Evolutionary conservation across 2,113 vertebrate genomes (phyloP).

Genomic region (Vulpes ferrilata): DNA sequence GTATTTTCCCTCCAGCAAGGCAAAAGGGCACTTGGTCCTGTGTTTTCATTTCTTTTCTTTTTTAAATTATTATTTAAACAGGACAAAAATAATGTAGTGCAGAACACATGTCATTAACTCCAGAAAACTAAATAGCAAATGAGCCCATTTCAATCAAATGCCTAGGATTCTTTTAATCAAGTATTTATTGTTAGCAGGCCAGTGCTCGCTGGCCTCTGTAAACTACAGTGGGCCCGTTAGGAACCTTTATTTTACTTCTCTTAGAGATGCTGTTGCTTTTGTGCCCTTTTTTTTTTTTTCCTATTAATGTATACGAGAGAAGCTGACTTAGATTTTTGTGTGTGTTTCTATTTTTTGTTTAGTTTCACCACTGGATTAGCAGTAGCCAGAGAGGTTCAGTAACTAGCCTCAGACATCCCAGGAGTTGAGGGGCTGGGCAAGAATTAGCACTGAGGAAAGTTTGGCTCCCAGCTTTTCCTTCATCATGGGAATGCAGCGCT

Average conservation of each 20-base stretch:
- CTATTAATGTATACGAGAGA: conserved; percentile 70
- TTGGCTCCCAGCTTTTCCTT: conserved; percentile 20
- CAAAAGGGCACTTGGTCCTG: conserved; percentile 65
- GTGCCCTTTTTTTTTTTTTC: neutral
- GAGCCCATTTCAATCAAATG: conserved; percentile 54
- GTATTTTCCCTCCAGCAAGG: conserved; percentile 65
- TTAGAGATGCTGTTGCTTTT: conserved; percentile 30
- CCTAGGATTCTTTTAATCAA: conserved; percentile 70
- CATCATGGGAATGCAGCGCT: conserved; percentile 5
- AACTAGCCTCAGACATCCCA: conserved; percentile 8
- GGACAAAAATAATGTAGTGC: conserved; percentile 70
- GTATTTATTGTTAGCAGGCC: conserved; percentile 67
- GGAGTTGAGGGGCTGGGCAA: neutral
- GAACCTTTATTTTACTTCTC: neutral
- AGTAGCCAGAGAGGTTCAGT: conserved; percentile 68
- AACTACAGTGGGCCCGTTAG: conserved; percentile 68
- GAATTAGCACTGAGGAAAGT: conserved; percentile 65
- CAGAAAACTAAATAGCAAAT: conserved; percentile 73
- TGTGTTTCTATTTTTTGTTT: conserved; percentile 55
- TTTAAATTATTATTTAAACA: conserved; percentile 80
- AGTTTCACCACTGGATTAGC: conserved; percentile 71
- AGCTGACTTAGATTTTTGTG: conserved; percentile 40
- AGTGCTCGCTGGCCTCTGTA: conserved; percentile 61
- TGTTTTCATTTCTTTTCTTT: conserved; percentile 70
- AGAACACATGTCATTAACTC: conserved; percentile 65